Evolutionary conservation across 2,888 invertebrate species (phyloP), one percentile per base, ranked within the genome.

Genomic region (Meta bourneti): DNA sequence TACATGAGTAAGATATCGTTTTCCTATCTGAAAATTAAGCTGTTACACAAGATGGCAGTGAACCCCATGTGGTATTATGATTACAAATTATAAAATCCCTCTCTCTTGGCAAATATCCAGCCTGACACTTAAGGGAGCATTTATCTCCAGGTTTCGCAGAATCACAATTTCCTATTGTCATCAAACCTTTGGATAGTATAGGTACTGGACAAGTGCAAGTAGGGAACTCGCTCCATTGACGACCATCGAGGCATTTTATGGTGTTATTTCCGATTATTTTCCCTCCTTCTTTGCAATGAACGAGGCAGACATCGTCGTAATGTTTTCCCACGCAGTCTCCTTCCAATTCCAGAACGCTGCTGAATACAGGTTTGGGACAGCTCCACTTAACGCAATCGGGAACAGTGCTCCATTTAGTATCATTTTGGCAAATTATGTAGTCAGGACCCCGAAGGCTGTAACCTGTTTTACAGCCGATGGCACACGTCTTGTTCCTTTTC

Each of bases 161-260:
- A 52, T 6, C 49, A 9, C 88, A 89, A 6, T 81, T 51, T 69
- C 74, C 88, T 49, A 13, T 8, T 8, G 9, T 7, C 49, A n/a
- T n/a, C 49, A 89, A 20, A 13, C 49, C n/a, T 52, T 82, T 52
- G 4, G n/a, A 16, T 9, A 88, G 74, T 19, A 20, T 19, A 2
- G 82, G 89, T 7, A 8, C 7, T 13, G 77, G 81, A 20, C 89
- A 89, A 16, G 82, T 34, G 34, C 89, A 89, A 5, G 9, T 13
- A 11, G 89, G 89, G 0, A 71, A 11, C n/a, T 11, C 13, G 69
- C 82, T 89, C 89, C 89, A 89, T 34, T 51, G 13, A 13, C 5
- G 34, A 19, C 51, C 51, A 7, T 52, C n/a, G 4, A 51, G 7
- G 20, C 89, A 89, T 52, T 48, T 52, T 8, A 89, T 77, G 20